Percentiles rank a stretch among this genome's conserved stretches.
Conservation (phyloP, 2,888 invertebrate genomes). For the Coleophora flavipennella region DNA sequence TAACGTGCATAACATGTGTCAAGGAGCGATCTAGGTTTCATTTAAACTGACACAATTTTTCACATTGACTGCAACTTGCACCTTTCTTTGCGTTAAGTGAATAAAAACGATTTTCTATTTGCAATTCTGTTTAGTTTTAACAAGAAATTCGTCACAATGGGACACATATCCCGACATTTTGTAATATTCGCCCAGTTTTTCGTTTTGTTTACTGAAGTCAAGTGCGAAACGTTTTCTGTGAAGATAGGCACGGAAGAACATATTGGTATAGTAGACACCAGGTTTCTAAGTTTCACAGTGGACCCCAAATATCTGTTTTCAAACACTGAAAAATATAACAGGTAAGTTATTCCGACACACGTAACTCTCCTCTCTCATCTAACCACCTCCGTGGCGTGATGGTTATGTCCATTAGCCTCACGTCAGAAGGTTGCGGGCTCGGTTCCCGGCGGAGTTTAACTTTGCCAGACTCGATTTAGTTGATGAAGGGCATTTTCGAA, state of each 20-base stretch:
- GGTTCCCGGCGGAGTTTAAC: too few species aligned
- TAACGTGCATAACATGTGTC: too few species aligned
- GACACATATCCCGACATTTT: conserved; percentile 2
- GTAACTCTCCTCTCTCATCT: too few species aligned
- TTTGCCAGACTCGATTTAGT: too few species aligned
- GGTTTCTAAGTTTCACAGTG: conserved; percentile 81
- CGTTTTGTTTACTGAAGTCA: conserved; percentile 11
- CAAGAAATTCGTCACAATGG: not conserved
- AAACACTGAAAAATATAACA: conserved; percentile 38
- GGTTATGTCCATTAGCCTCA: too few species aligned
- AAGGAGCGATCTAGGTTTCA: too few species aligned
- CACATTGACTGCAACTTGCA: conserved; percentile 16
- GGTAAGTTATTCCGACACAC: too few species aligned
- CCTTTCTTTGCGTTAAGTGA: conserved; percentile 17
- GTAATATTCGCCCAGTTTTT: conserved; percentile 6
- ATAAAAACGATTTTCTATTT: conserved; percentile 23
- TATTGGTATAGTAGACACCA: conserved; percentile 76
- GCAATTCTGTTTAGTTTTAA: conserved; percentile 6
- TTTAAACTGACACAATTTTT: too few species aligned
- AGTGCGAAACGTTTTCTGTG: conserved; percentile 63
- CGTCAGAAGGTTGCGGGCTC: too few species aligned
- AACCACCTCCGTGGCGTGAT: too few species aligned
- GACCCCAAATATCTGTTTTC: conserved; percentile 76
- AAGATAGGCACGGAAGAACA: conserved; percentile 75
- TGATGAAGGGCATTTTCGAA: too few species aligned